Conservation (phyloP, 2,797 vertebrate species). For the Rousettus madagascariensis region DNA sequence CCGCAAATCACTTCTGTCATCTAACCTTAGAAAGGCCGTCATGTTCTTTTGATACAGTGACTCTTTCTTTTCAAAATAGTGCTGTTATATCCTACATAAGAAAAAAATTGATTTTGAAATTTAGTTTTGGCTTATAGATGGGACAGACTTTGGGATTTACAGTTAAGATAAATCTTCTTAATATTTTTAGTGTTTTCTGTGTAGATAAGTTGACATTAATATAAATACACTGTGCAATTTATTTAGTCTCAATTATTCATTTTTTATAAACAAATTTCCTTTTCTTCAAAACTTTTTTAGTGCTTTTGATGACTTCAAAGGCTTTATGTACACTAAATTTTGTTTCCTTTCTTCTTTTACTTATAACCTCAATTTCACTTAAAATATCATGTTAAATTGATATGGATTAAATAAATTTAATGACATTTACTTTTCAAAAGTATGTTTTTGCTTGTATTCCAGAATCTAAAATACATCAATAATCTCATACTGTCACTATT, state of each 20-base stretch:
- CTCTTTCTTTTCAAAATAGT: not conserved
- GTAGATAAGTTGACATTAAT: not conserved
- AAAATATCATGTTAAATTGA: not conserved
- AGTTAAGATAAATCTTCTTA: not conserved
- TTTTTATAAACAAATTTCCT: not conserved
- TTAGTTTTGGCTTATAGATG: not conserved
- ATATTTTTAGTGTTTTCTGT: not conserved
- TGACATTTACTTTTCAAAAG: not conserved
- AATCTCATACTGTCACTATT: not conserved
- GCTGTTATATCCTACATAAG: not conserved
- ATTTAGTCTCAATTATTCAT: not conserved
- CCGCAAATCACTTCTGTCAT: not conserved
- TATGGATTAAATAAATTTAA: not conserved
- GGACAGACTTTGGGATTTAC: not conserved
- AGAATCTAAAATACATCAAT: not conserved
- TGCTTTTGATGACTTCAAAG: not conserved
- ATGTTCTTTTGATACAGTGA: not conserved
- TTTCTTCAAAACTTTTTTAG: not conserved
- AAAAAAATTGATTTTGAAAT: not conserved
- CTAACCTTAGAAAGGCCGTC: not conserved
- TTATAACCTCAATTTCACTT: conserved; percentile 23
- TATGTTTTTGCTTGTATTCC: not conserved
- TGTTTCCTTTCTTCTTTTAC: not conserved
- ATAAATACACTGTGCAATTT: not conserved
- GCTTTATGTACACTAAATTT: not conserved